Conservation (phyloP, 2,113 vertebrate genomes). For the Campylorhamphus procurvoides region DNA sequence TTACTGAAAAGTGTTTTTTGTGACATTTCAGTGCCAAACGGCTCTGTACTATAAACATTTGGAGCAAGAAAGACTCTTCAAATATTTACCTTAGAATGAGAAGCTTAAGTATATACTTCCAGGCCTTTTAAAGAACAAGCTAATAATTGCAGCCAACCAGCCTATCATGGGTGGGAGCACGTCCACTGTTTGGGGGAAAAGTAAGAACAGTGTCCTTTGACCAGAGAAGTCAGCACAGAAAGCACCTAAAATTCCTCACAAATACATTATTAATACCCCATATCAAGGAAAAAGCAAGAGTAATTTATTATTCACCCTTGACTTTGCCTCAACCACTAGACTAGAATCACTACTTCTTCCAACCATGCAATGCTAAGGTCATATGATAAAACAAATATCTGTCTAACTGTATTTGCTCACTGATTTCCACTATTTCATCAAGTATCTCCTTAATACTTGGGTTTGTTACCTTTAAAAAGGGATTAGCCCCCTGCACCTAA, state of each 20-base stretch:
- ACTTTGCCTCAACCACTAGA: background rate
- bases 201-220: background rate
- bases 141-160: background rate
- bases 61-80: background rate
- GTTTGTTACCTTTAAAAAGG: background rate
- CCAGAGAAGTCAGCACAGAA: background rate
- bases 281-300: background rate
- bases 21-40: background rate
- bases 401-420: background rate
- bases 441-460: background rate
- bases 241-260: background rate
- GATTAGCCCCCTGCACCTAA: fast-evolving
- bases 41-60: background rate
- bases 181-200: background rate
- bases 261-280: background rate
- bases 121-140: background rate
- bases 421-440: background rate
- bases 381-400: background rate
- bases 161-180: background rate
- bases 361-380: background rate
- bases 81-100: background rate
- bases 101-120: background rate
- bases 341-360: background rate
- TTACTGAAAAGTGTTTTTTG: background rate
- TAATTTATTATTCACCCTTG: background rate